phyloP scores from a whole-genome alignment of 2,888 invertebrate species.

The Polymixis lichenea region DNA sequence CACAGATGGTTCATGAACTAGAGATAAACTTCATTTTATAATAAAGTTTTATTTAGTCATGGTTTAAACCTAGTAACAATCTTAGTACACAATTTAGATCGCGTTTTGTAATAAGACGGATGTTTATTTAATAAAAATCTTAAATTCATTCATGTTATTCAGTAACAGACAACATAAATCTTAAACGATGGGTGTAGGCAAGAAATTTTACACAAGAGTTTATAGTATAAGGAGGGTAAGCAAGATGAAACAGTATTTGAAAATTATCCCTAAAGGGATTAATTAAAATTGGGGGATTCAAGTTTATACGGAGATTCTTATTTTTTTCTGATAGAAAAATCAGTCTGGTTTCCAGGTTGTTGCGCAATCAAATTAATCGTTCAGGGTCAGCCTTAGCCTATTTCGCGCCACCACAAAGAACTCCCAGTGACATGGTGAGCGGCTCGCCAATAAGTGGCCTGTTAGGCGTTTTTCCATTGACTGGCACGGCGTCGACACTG shows the following conservation, averaged over 20 bases:
- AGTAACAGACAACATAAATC: neutral
- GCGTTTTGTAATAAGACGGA: no score
- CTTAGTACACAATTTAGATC: no score
- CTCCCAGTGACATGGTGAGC: neutral
- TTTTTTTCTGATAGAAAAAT: neutral
- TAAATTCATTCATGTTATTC: neutral
- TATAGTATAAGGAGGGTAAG: neutral
- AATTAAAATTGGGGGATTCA: neutral
- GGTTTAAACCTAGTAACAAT: no score
- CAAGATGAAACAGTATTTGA: neutral
- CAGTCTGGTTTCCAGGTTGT: neutral
- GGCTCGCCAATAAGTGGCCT: no score
- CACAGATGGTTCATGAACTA: no score
- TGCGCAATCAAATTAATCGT: neutral
- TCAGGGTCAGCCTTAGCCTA: neutral
- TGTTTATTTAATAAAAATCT: neutral
- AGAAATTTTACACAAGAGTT: no score
- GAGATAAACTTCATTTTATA: no score
- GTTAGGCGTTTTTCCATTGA: conserved; percentile 41
- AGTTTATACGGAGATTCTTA: neutral
- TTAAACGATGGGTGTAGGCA: neutral
- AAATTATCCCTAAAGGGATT: neutral
- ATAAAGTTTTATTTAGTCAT: no score
- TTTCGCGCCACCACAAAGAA: neutral
- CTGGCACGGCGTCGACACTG: neutral